Percentiles rank a stretch among this genome's conserved stretches.
Conservation (phyloP, 2,113 vertebrate species). For the Dascyllus trimaculatus region DNA sequence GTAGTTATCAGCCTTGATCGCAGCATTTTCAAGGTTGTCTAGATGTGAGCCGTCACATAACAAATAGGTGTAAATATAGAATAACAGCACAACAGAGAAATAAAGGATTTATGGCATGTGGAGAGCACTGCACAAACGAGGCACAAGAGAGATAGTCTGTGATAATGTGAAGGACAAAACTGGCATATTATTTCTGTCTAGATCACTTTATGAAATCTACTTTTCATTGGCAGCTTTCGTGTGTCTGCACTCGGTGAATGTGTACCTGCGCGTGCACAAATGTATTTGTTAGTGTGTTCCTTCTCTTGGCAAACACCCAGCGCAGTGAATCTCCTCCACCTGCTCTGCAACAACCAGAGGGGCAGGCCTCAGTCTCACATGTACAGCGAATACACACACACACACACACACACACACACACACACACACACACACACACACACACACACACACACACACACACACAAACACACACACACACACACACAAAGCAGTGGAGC, state of each 20-base stretch:
- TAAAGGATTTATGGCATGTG: conserved; percentile 62
- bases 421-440: conserved; percentile 15
- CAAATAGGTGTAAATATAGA: conserved; percentile 79
- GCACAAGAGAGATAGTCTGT: conserved; percentile 69
- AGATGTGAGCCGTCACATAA: conserved; percentile 75
- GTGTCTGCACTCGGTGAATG: conserved; percentile 2
- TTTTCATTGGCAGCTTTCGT: conserved; percentile 36
- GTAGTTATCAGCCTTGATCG: conserved; percentile 78
- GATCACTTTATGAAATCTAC: conserved; percentile 50
- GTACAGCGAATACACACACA: neutral
- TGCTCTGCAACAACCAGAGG: conserved; percentile 61
- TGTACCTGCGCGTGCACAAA: conserved; percentile 10
- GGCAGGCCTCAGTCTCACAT: conserved; percentile 41
- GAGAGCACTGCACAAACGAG: conserved; percentile 67
- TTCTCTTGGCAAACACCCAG: conserved; percentile 62
- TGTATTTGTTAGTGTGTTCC: conserved; percentile 35
- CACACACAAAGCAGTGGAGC: conserved; percentile 25
- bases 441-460: neutral
- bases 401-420: conserved; percentile 17
- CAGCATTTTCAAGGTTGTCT: conserved; percentile 77
- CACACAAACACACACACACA: neutral
- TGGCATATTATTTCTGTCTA: conserved; percentile 66
- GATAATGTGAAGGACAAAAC: conserved; percentile 79
- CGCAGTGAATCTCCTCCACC: conserved; percentile 55
- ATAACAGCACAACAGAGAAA: conserved; percentile 76